These are phyloP conservation scores for Rhynchonycteris naso DNA, from an alignment of 2,797 vertebrate genomes.

Conservation along the genomic window DNA sequence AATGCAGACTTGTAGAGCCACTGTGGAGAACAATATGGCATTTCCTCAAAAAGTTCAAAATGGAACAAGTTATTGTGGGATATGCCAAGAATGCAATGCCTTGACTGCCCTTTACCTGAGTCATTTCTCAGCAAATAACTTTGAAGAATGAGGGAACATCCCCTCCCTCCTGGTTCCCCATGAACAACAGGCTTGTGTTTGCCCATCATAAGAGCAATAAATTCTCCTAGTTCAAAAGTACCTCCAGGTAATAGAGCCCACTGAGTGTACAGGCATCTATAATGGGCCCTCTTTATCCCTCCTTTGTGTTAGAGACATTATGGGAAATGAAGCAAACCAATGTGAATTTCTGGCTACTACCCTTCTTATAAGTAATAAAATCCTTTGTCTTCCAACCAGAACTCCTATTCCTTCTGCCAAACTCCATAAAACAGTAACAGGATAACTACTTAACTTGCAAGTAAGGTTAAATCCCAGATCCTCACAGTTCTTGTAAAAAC, in stretches of 20 bases:
- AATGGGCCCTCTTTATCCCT: neutral
- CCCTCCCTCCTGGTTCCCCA: neutral
- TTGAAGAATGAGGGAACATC: neutral
- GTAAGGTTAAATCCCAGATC: neutral
- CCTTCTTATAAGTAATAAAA: neutral
- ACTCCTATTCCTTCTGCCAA: neutral
- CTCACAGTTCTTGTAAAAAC: neutral
- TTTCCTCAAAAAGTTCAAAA: too few species aligned
- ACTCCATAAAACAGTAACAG: neutral
- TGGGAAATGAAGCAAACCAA: neutral
- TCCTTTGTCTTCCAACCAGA: neutral
- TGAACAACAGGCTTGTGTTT: neutral
- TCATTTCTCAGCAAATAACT: neutral
- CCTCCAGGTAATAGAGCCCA: neutral
- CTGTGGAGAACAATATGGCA: too few species aligned
- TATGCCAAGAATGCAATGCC: neutral
- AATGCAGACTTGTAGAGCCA: too few species aligned
- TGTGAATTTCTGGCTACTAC: neutral
- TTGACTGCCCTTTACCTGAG: neutral
- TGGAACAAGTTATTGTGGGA: neutral
- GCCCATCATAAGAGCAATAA: neutral
- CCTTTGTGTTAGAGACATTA: neutral
- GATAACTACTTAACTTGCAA: neutral
- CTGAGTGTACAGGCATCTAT: neutral
- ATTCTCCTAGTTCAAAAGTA: neutral